A percentile compares a stretch with the other conserved stretches of the same genome.
These are phyloP conservation scores for Bothrops jararaca DNA, from an alignment of 2,113 vertebrate species.

Conservation along the genomic window DNA sequence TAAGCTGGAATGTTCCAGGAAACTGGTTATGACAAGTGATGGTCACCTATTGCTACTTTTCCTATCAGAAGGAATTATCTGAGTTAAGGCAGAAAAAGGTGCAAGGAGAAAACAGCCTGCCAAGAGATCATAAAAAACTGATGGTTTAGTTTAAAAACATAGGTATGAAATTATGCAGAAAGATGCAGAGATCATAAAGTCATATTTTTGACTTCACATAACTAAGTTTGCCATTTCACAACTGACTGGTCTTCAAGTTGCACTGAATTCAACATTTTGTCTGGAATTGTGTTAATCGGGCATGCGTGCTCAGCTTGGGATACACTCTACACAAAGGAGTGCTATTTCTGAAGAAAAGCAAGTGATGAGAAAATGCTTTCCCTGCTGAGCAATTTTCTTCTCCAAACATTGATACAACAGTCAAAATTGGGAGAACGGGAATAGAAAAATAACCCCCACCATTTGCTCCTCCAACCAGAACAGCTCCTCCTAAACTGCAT, in stretches of 20 bases:
- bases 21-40: not conserved
- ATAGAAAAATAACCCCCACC: not conserved
- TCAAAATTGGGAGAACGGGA: not conserved
- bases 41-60: not conserved
- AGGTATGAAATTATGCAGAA: not conserved
- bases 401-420: not conserved
- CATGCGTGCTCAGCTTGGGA: not conserved
- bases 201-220: not conserved
- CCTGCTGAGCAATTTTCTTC: not conserved
- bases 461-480: not conserved
- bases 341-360: not conserved
- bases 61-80: not conserved
- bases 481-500: not conserved
- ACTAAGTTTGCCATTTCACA: not conserved
- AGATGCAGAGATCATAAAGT: not conserved
- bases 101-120: not conserved
- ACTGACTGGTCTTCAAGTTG: not conserved
- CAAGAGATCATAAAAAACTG: not conserved
- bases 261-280: not conserved
- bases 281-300: not conserved
- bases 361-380: not conserved
- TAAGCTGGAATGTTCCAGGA: not conserved
- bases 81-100: not conserved
- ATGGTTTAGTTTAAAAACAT: not conserved
- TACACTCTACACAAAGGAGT: not conserved